Base-by-base conservation (phyloP, 1,140 invertebrate genomes). In the Saccostrea cuccullata region DNA sequence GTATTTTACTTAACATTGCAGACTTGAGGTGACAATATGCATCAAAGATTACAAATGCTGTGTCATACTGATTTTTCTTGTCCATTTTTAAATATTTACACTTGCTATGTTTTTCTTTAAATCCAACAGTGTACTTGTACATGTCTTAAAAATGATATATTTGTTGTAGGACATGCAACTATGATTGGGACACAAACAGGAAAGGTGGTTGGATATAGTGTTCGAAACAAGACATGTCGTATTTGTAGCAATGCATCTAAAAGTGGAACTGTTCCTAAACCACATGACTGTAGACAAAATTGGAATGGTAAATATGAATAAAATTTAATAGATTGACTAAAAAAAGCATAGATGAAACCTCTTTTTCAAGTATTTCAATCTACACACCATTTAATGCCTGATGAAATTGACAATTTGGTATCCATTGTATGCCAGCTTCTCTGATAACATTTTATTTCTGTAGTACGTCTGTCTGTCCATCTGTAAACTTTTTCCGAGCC, bases 221-320 rank as follows among this genome's bases (percentile, higher is more conserved):
- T 82, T 47, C 26, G 26, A 8, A 36, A 15, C 40, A 82, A 82
- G 26, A 23, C 26, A 15, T 82, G 73, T 40, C 5, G 73, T 36
- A 15, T 36, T 4, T 82, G 73, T 23, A 82, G 36, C 9, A 15
- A 82, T 23, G 26, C 40, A 26, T 40, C 26, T 47, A 82, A 82
- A 30, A 82, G 5, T 8, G 40, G 15, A 26, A 30, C 26, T 82
- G 20, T 26, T 40, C 77, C 26, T 82, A n/a, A 30, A 30, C 11
- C 30, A 55, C 67, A 87, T 82, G 26, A 17, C n/a, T 82, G 86
- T 26, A 87, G 47, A 58, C 83, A 84, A 30, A 83, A 87, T 30
- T 83, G 47, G 55, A 67, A 67, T 17, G 60, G 17, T 67, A 67
- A 15, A 67, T 17, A 20, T 67, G 60, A n/a, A n/a, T 20, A 67